A percentile compares a stretch with the other conserved stretches of the same genome.
phyloP scores from a whole-genome alignment of 2,888 invertebrate genomes.

The Trachelus tabidus region DNA sequence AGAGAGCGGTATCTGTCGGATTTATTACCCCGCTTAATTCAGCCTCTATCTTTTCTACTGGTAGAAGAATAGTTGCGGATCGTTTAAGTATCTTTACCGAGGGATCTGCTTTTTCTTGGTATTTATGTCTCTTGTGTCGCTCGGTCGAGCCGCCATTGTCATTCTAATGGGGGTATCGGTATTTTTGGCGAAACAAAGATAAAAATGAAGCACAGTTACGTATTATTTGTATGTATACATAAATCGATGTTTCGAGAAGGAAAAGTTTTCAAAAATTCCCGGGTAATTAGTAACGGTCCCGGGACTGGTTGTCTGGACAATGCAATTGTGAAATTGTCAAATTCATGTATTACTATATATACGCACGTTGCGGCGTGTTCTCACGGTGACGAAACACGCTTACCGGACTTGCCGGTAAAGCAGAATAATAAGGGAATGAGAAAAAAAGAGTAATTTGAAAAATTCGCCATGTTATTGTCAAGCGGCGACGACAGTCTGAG shows the following conservation, averaged over 20 bases:
- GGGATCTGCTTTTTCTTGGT: neutral
- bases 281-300: neutral
- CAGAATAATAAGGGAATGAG: neutral
- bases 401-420: neutral
- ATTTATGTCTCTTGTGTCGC: constrained; percentile 8
- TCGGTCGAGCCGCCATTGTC: constrained; percentile 7
- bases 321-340: neutral
- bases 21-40: neutral
- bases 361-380: neutral
- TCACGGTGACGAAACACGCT: neutral
- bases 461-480: neutral
- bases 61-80: neutral
- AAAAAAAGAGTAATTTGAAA: neutral
- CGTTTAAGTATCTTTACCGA: neutral
- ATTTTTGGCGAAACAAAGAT: neutral
- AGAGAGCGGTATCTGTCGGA: neutral
- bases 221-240: neutral
- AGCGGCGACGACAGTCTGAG: neutral
- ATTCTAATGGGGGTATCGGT: neutral
- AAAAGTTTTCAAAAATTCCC: neutral
- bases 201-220: neutral
- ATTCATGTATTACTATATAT: neutral
- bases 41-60: neutral
- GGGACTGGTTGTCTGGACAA: neutral
- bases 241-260: neutral